Conservation (phyloP, 2,888 invertebrate species). For the Eupithecia insigniata region DNA sequence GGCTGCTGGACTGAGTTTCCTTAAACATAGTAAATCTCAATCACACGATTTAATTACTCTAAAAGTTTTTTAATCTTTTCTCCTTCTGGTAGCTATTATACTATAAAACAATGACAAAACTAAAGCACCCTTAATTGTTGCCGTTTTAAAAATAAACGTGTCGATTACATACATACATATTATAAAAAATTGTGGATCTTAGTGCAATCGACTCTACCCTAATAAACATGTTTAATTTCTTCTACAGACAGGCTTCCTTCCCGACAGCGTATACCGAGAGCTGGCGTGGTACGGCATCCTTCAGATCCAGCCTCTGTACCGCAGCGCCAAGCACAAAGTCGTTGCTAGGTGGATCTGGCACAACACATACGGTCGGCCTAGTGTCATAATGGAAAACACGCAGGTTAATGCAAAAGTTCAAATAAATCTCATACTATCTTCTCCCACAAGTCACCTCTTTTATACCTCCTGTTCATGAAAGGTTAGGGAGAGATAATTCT, state of each 20-base stretch:
- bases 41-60: no score
- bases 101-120: no score
- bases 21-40: no score
- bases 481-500: no score
- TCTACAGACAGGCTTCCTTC: conserved; percentile 27
- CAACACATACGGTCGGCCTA: conserved; percentile 32
- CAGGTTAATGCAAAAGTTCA: conserved; percentile 14
- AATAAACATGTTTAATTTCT: background rate
- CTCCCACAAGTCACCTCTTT: no score
- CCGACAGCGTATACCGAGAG: conserved; percentile 35
- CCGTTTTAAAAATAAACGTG: no score
- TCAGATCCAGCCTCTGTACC: conserved; percentile 31
- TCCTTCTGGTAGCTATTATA: no score
- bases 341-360: conserved; percentile 33
- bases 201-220: background rate
- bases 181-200: background rate
- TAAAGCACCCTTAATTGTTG: no score
- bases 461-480: no score
- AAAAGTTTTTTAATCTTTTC: no score
- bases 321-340: conserved; percentile 31
- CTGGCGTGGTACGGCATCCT: conserved; percentile 35
- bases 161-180: no score
- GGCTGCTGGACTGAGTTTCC: no score
- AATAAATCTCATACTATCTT: background rate
- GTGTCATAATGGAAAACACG: conserved; percentile 27